Evolutionary conservation across 2,888 invertebrate genomes (phyloP), one percentile per base, ranked within the genome.

Genomic region (Drosophila austrosaltans): DNA sequence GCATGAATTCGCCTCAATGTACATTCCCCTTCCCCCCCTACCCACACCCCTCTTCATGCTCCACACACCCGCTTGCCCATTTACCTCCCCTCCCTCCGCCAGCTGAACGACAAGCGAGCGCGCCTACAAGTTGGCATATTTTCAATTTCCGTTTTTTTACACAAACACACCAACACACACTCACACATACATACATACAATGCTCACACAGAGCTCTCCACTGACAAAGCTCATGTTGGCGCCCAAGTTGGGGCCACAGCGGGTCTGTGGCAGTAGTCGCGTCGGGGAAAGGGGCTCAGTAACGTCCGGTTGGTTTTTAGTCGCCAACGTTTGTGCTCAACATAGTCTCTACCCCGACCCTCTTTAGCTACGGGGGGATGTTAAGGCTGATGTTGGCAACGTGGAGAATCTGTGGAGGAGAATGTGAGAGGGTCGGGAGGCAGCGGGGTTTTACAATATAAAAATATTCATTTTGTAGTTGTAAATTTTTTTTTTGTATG

Each of bases 121-220:
- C 91, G 91, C 91, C 91, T 90, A 90, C 90, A 91, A 90, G 90
- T 91, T 90, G 90, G 91, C 90, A 91, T 90, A 90, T 90, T 91
- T 90, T 90, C 90, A 91, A 90, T 91, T 91, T 90, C 90, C 91
- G 91, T 91, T 91, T 88, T 56, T 86, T 82, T 78, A 70, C 64
- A 76, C 77, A 81, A 61, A 72, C 69, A 69, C 70, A 71, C 22
- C 42, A 57, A 63, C 57, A 68, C 42, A 70, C 36, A 70, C 69
- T 48, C 54, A 72, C 53, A 54, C 36, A 25, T 8, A 32, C 32
- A 6, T 32, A 6, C 28, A 60, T 44, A 74, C 40, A 59, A 67
- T 44, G 54, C 62, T 36, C 56, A 65, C n/a, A 58, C 36, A 53
- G 61, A 67, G 59, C 36, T 69, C 54, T 67, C 70, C 75, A 75